Evolutionary conservation across 1,140 invertebrate species (phyloP).

Genomic region (Pteromalus puparum): DNA sequence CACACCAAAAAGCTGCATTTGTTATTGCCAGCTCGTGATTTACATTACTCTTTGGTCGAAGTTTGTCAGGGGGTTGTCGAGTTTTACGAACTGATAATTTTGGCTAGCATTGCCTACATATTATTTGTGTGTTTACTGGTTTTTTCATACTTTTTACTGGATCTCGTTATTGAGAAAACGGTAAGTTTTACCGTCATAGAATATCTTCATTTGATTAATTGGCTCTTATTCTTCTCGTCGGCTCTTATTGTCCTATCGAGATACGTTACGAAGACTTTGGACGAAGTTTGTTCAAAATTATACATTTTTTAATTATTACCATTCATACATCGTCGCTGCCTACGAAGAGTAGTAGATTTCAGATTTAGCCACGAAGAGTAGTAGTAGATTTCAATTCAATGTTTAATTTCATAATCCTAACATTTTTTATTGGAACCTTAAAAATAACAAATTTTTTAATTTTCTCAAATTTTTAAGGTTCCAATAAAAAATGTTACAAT

Average conservation of each 20-base stretch:
- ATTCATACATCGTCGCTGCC: no score
- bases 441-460: no score
- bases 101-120: slow-evolving; percentile 1
- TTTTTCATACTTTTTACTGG: background rate
- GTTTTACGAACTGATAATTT: slow-evolving; percentile 7
- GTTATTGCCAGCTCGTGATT: background rate
- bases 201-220: background rate
- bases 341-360: no score
- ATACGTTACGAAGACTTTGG: background rate
- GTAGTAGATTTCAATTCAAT: no score
- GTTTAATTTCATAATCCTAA: no score
- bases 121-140: background rate
- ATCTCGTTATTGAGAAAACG: slow-evolving; percentile 5
- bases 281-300: slow-evolving; percentile 4
- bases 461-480: no score
- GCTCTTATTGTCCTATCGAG: background rate
- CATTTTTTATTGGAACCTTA: no score
- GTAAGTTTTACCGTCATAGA: background rate
- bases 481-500: no score
- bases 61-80: background rate
- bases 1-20: background rate
- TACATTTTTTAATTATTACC: background rate
- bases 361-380: no score
- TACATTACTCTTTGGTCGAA: background rate
- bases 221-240: background rate